Evolutionary conservation across 2,888 invertebrate genomes (phyloP), one percentile per base, ranked within the genome.

Genomic region (Tolmerus cingulatus): DNA sequence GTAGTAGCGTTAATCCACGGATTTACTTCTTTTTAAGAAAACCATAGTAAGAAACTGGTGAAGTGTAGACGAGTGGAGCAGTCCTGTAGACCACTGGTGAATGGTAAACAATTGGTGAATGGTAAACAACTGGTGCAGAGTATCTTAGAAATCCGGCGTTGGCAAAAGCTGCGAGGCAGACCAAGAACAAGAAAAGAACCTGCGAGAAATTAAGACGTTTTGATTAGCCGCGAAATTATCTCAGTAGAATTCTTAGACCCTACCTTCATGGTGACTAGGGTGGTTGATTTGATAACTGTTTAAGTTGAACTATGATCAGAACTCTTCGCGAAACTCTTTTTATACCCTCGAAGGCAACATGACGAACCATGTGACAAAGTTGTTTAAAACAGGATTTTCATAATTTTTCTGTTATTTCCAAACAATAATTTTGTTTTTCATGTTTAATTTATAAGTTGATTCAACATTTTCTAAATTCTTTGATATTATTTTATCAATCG

Each of bases 261-360:
- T 27, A 78, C 78, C 78, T 78, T 78, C 78, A 78, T 78, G 78
- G 37, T 78, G 78, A 78, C 43, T 40, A 66, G 27, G 19, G 9
- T 66, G 9, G 40, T 43, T 40, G 19, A 43, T 19, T 43, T 43
- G 78, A 43, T 43, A 43, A 43, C 40, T 46, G n/a, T 43, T 78
- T 12, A 46, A 23, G 23, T 19, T 66, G 66, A 66, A 66, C 66
- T 66, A 66, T 66, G 12, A 23, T 66, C 27, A 12, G 19, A 19
- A 23, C 40, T 12, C 5, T 14, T 43, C 27, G 19, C 5, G 5
- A 46, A 23, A 19, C 12, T 12, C 43, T 78, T 76, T n/a, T n/a
- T 37, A 76, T 40, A 46, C 40, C 8, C 3, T 66, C 66, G 66
- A 7, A 19, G n/a, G 12, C 27, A 8, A 12, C 12, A 66, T 66